Percentiles rank a stretch among this genome's conserved stretches.
phyloP scores from a whole-genome alignment of 2,797 vertebrate genomes.

The Girardinus metallicus region DNA sequence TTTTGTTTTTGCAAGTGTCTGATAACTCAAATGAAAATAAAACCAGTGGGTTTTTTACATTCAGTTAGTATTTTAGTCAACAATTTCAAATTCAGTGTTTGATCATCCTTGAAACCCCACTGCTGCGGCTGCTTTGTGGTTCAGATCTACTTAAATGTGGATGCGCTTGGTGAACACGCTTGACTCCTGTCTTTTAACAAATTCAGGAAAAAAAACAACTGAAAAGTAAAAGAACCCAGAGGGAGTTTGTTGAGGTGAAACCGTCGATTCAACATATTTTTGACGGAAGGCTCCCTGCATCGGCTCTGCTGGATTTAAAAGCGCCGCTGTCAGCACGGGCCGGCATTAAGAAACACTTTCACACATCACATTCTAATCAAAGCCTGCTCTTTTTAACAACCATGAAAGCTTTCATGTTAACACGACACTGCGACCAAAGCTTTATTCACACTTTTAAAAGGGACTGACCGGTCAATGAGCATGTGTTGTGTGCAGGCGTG shows the following conservation, averaged over 20 bases:
- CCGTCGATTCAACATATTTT: conserved; percentile 69
- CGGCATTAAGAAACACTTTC: conserved; percentile 72
- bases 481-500: not conserved
- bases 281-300: conserved; percentile 68
- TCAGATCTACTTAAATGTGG: conserved; percentile 37
- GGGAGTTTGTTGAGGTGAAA: conserved; percentile 60
- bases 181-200: conserved; percentile 46
- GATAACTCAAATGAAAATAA: conserved; percentile 32
- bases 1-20: conserved; percentile 22
- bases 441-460: conserved; percentile 72
- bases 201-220: not conserved
- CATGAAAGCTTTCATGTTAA: conserved; percentile 80
- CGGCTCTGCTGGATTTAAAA: conserved; percentile 70
- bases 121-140: conserved; percentile 30
- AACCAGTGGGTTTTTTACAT: conserved; percentile 27
- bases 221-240: not conserved
- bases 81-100: conserved; percentile 55
- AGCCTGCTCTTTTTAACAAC: conserved; percentile 71
- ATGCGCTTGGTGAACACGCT: conserved; percentile 20
- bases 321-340: conserved; percentile 66
- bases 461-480: conserved; percentile 62
- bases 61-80: conserved; percentile 57
- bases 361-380: conserved; percentile 77
- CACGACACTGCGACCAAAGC: conserved; percentile 74
- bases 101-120: conserved; percentile 47